These are phyloP conservation scores for Battus philenor DNA, from an alignment of 1,140 invertebrate genomes.

Conservation along the genomic window DNA sequence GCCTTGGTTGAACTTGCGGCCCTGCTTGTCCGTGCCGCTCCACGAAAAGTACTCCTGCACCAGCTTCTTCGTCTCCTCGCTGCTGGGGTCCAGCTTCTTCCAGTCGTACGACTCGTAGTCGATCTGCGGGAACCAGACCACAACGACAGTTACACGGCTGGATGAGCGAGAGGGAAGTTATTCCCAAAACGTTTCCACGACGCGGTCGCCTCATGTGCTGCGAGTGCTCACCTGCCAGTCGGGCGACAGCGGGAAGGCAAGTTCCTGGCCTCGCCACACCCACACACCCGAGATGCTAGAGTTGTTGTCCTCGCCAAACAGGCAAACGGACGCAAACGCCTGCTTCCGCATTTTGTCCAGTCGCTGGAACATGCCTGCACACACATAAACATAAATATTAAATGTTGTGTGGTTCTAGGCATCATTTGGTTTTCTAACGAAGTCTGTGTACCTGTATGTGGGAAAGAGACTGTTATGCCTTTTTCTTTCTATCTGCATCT, in stretches of 20 bases:
- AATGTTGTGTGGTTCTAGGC: no score
- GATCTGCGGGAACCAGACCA: slow-evolving; percentile 71
- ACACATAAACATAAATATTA: no score
- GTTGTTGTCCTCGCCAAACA: slow-evolving; percentile 95
- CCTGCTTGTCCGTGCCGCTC: slow-evolving; percentile 91
- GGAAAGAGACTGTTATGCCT: no score
- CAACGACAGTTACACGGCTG: no score
- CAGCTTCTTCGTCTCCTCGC: slow-evolving; percentile 90
- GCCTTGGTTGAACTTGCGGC: slow-evolving; percentile 97
- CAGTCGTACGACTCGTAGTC: slow-evolving; percentile 98
- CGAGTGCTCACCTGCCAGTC: slow-evolving; percentile 86
- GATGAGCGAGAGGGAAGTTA: no score
- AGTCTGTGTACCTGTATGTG: no score
- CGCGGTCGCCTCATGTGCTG: not conserved
- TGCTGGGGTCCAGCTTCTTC: slow-evolving; percentile 93
- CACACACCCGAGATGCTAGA: slow-evolving; percentile 97
- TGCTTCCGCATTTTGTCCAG: slow-evolving; percentile 98
- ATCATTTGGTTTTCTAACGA: no score
- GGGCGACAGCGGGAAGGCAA: slow-evolving; percentile 91
- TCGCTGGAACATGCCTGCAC: slow-evolving; percentile 93
- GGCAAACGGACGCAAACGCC: slow-evolving; percentile 94
- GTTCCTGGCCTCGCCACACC: slow-evolving; percentile 96
- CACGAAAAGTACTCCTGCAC: slow-evolving; percentile 96
- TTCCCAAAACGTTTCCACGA: no score
- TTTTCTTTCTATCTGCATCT: no score